Conservation (phyloP, 2,888 invertebrate genomes). For the Lasioglossum leucozonium region DNA sequence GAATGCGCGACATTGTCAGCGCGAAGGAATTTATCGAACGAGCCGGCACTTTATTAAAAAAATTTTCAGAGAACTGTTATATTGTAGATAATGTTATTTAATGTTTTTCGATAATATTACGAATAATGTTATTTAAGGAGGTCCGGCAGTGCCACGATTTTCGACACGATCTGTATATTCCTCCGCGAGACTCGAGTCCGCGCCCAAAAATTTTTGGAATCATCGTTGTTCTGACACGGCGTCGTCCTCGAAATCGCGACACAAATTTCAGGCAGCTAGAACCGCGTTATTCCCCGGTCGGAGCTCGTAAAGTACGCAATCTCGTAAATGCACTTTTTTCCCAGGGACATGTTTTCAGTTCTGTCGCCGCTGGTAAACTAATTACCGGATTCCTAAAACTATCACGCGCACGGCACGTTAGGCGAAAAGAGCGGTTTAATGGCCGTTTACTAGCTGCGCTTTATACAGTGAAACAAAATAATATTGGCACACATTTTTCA, state of each 20-base stretch:
- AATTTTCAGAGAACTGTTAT: neutral
- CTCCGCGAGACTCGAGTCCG: neutral
- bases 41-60: neutral
- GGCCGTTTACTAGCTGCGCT: neutral
- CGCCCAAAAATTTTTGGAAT: neutral
- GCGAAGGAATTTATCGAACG: neutral
- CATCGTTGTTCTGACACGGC: neutral
- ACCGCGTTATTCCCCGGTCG: neutral
- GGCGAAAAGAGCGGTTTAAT: neutral
- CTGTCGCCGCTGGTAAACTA: neutral
- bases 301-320: neutral
- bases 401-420: neutral
- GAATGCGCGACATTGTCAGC: neutral
- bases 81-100: too few species aligned
- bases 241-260: neutral
- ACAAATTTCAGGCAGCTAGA: neutral
- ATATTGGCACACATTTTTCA: too few species aligned
- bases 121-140: too few species aligned
- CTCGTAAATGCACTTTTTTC: constrained; percentile 11
- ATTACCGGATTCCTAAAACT: neutral
- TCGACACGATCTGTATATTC: neutral
- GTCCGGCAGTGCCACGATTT: neutral
- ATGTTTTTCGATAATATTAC: too few species aligned
- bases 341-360: neutral
- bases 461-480: neutral